Conservation (phyloP, 2,113 vertebrate species). For the Platycercus adscitus region DNA sequence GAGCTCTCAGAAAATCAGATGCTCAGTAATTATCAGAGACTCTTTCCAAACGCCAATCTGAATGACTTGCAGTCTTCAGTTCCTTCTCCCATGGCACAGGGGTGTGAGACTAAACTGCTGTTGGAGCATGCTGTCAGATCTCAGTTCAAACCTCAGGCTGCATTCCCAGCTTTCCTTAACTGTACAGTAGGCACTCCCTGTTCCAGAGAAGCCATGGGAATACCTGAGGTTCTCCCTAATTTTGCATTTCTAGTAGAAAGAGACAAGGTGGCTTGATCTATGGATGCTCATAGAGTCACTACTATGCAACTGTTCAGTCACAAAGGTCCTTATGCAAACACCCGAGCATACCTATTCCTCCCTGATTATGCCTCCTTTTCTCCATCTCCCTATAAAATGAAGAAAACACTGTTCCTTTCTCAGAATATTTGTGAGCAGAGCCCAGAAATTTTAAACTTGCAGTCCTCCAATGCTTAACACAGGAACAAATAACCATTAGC, state of each 20-base stretch:
- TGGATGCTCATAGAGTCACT: neutral
- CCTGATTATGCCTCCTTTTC: neutral
- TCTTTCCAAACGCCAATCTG: neutral
- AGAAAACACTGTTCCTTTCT: neutral
- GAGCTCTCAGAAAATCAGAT: neutral
- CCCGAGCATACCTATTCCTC: neutral
- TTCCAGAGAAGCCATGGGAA: neutral
- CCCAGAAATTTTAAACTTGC: neutral
- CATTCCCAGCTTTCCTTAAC: neutral
- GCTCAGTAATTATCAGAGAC: neutral
- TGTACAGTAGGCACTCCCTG: fast-evolving
- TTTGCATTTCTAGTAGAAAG: neutral
- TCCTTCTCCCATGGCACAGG: neutral
- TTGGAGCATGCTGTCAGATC: fast-evolving
- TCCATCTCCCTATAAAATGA: neutral
- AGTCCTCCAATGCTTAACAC: neutral
- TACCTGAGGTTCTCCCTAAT: neutral
- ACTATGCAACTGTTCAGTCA: neutral
- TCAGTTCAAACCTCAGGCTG: neutral
- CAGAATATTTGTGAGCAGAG: neutral
- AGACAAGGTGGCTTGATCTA: neutral
- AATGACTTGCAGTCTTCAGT: neutral
- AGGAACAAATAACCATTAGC: neutral
- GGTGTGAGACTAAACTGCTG: neutral
- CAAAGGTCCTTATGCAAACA: neutral